phyloP scores from a whole-genome alignment of 2,797 vertebrate species.

The Kryptolebias ocellatus region DNA sequence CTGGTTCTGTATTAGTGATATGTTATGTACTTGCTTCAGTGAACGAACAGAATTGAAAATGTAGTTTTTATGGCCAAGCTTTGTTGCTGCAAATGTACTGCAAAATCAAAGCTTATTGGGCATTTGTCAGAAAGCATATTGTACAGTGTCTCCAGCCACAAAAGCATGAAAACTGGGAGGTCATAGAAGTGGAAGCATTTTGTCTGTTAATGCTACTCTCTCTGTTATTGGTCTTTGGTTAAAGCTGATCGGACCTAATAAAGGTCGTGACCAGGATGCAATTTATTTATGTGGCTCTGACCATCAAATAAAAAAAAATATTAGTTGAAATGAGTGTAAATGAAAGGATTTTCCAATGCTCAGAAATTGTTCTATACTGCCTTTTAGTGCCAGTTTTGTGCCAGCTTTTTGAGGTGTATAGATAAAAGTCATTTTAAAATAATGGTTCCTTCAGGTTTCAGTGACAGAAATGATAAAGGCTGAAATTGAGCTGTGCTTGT shows the following conservation, averaged over 20 bases:
- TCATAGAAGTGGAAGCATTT: not conserved
- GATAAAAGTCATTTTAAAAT: not conserved
- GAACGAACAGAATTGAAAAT: constrained; percentile 1
- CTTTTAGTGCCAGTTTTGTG: not conserved
- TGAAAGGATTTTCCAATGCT: not conserved
- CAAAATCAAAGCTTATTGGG: constrained; percentile 10
- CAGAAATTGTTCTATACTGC: not conserved
- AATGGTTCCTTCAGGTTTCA: constrained; percentile 10
- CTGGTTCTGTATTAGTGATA: not conserved
- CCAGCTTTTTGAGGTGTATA: too few species aligned
- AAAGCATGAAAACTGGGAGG: not conserved
- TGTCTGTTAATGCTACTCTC: not conserved
- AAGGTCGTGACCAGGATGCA: not conserved
- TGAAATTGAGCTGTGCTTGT: constrained; percentile 8
- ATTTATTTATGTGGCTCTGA: not conserved
- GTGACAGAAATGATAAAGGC: constrained; percentile 6
- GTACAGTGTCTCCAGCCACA: not conserved
- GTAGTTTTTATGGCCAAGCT: constrained; percentile 5
- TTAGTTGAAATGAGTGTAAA: not conserved
- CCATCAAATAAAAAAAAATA: not conserved
- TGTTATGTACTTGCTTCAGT: not conserved
- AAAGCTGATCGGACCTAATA: not conserved
- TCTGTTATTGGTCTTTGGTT: constrained; percentile 1
- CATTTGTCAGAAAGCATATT: constrained; percentile 12
- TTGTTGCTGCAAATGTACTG: constrained; percentile 18